A percentile compares a stretch with the other conserved stretches of the same genome.
Conservation (phyloP, 2,797 vertebrate genomes). For the Toxotes lorentzi region DNA sequence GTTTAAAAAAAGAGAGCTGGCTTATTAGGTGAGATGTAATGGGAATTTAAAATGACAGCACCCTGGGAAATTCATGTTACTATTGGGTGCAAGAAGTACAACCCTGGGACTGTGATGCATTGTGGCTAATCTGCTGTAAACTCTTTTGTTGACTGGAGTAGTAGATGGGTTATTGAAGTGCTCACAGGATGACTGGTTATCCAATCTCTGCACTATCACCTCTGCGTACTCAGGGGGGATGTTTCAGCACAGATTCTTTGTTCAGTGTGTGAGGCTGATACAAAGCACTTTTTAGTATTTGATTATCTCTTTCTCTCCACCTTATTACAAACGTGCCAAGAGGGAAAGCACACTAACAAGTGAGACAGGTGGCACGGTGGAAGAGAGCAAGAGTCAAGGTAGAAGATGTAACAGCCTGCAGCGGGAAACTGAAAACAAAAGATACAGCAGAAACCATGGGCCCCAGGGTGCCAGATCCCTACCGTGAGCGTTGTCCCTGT, state of each 20-base stretch:
- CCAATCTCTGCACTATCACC: conserved; percentile 50
- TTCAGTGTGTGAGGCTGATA: conserved; percentile 29
- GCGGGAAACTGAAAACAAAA: conserved; percentile 18
- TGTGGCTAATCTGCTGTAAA: conserved; percentile 70
- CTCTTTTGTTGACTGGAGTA: conserved; percentile 48
- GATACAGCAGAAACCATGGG: not conserved
- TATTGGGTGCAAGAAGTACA: conserved; percentile 58
- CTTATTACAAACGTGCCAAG: conserved; percentile 20
- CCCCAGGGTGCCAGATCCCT: conserved; percentile 29
- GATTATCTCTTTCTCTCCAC: conserved; percentile 12
- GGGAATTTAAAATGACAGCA: conserved; percentile 48
- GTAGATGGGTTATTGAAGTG: conserved; percentile 49
- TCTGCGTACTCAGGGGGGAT: conserved; percentile 37
- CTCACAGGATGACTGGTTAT: conserved; percentile 56
- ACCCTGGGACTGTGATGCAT: conserved; percentile 51
- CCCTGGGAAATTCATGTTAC: conserved; percentile 59
- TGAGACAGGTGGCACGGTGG: conserved; percentile 25
- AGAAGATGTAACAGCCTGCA: conserved; percentile 7
- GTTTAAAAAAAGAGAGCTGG: conserved; percentile 18
- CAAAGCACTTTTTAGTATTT: conserved; percentile 36
- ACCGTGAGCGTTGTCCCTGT: conserved; percentile 92
- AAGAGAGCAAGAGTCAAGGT: conserved; percentile 5
- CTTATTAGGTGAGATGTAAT: conserved; percentile 52
- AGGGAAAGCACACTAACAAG: conserved; percentile 37
- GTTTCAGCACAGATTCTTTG: conserved; percentile 21